Evolutionary conservation across 2,797 vertebrate genomes (phyloP).

Genomic region (Tiaroga cobitis): DNA sequence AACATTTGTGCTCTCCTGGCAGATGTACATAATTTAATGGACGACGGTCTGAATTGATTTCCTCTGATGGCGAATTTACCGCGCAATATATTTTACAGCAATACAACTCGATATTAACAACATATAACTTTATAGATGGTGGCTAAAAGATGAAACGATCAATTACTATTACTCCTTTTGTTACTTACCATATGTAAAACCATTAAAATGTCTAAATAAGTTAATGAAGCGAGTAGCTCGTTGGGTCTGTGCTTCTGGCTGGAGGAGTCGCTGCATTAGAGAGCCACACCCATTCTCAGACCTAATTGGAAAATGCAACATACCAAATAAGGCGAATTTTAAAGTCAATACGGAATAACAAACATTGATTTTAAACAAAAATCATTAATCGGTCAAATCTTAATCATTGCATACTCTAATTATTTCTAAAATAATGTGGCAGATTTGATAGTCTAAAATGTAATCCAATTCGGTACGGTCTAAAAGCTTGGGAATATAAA

Average conservation of each 20-base stretch:
- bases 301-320: constrained; percentile 40
- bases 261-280: neutral
- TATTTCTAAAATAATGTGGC: neutral
- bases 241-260: neutral
- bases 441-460: neutral
- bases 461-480: neutral
- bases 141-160: neutral
- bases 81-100: neutral
- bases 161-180: neutral
- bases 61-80: neutral
- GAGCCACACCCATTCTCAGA: constrained; percentile 43
- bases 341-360: constrained; percentile 39
- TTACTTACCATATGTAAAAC: constrained; percentile 63
- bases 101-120: neutral
- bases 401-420: neutral
- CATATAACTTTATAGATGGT: neutral
- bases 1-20: constrained; percentile 14
- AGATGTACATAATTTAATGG: constrained; percentile 23
- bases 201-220: constrained; percentile 58
- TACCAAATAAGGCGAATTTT: constrained; percentile 25
- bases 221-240: constrained; percentile 24
- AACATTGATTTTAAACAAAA: too few relatives aligned
- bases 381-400: neutral
- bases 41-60: constrained; percentile 10
- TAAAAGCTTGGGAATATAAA: neutral